Evolutionary conservation across 1,140 invertebrate species (phyloP).

Genomic region (Aethina tumida): DNA sequence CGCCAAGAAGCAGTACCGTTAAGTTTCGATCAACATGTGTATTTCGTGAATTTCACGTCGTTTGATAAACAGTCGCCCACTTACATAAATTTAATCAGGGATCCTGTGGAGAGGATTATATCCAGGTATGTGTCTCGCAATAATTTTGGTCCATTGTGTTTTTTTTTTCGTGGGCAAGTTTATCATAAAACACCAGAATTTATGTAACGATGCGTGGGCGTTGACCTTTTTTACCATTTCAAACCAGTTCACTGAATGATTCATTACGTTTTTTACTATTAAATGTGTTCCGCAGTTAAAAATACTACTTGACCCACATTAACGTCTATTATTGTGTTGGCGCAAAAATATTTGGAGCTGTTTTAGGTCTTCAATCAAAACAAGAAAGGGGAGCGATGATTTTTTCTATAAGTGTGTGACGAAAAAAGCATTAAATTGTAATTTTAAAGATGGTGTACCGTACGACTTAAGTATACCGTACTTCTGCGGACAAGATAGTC

Average conservation of each 20-base stretch:
- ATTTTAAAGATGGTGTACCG: conserved; percentile 27
- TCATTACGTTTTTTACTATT: too few species aligned
- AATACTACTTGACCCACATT: too few species aligned
- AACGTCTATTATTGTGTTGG: too few species aligned
- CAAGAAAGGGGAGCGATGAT: conserved; percentile 1
- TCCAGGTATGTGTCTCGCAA: conserved; percentile 26
- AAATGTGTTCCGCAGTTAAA: too few species aligned
- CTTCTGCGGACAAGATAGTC: conserved; percentile 54
- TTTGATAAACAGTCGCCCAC: conserved; percentile 48
- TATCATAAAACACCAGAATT: too few species aligned
- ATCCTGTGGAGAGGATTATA: conserved; percentile 44
- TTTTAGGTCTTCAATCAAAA: conserved; percentile 5
- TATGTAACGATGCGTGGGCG: not conserved
- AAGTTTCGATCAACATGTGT: conserved; percentile 52
- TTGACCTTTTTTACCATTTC: not conserved
- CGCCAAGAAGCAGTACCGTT: conserved; percentile 46
- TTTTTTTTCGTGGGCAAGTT: too few species aligned
- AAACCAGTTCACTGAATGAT: not conserved
- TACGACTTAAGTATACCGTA: conserved; percentile 49
- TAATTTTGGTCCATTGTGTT: conserved; percentile 6
- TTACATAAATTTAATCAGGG: conserved; percentile 55
- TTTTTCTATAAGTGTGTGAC: conserved; percentile 34
- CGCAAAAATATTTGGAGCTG: not conserved
- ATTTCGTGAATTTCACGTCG: conserved; percentile 54
- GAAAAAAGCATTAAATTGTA: conserved; percentile 34